Evolutionary conservation across 2,113 vertebrate species (phyloP).

Genomic region (Climacteris rufus): DNA sequence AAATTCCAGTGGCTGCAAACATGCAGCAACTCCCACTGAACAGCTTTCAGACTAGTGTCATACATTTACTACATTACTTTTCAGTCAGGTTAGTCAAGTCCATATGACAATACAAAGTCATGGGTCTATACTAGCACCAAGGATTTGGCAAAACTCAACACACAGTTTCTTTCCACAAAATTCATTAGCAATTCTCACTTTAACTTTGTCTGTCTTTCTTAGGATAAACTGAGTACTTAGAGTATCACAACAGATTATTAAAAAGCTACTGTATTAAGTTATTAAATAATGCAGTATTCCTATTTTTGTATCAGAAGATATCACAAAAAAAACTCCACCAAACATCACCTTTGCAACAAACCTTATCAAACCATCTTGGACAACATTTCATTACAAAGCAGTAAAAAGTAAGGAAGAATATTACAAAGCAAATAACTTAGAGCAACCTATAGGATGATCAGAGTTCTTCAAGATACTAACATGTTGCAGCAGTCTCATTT

Average conservation of each 20-base stretch:
- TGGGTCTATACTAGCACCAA: background rate
- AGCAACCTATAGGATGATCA: background rate
- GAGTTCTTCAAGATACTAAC: background rate
- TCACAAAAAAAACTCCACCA: background rate
- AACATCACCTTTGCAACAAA: background rate
- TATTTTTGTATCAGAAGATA: background rate
- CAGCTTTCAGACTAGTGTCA: background rate
- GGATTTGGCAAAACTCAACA: background rate
- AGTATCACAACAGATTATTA: background rate
- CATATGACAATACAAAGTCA: background rate
- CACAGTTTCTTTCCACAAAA: rapidly evolving
- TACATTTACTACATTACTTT: background rate
- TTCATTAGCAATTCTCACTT: background rate
- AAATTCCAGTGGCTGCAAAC: background rate
- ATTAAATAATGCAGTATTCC: background rate
- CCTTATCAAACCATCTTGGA: background rate
- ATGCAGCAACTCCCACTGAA: background rate
- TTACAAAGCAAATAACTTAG: background rate
- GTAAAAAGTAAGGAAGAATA: background rate
- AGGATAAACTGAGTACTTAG: background rate
- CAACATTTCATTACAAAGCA: background rate
- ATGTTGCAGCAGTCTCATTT: background rate
- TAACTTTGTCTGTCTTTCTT: background rate
- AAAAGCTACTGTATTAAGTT: background rate
- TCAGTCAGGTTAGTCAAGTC: background rate